Evolutionary conservation across 2,888 invertebrate species (phyloP).

Genomic region (Dione vanillae): DNA sequence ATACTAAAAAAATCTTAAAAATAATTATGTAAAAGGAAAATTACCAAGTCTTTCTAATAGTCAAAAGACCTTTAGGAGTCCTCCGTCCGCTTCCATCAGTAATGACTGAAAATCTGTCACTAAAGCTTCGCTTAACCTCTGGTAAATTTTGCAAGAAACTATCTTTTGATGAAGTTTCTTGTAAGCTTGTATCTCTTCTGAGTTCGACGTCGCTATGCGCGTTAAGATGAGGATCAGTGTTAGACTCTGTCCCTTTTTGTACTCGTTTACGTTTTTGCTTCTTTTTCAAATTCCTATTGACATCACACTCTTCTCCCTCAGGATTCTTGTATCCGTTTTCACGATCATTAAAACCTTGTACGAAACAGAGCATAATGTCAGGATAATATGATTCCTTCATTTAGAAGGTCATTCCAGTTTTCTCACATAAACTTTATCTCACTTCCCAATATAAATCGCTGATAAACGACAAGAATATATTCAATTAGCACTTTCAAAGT

Average conservation of each 20-base stretch:
- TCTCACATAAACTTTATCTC: slow-evolving; percentile 32
- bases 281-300: slow-evolving; percentile 60
- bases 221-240: slow-evolving; percentile 46
- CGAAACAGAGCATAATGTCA: slow-evolving; percentile 88
- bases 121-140: slow-evolving; percentile 78
- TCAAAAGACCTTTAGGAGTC: slow-evolving; percentile 66
- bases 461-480: slow-evolving; percentile 12
- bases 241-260: slow-evolving; percentile 46
- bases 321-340: slow-evolving; percentile 64
- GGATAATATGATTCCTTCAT: slow-evolving; percentile 77
- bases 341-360: slow-evolving; percentile 86
- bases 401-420: slow-evolving; percentile 70
- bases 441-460: slow-evolving; percentile 24
- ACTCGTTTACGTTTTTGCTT: slow-evolving; percentile 53
- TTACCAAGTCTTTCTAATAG: slow-evolving; percentile 81
- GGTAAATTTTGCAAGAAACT: slow-evolving; percentile 56
- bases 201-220: slow-evolving; percentile 56
- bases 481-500: slow-evolving; percentile 25
- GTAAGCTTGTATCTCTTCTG: slow-evolving; percentile 58
- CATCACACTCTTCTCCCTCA: slow-evolving; percentile 64
- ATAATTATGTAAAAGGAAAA: slow-evolving; percentile 14
- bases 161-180: slow-evolving; percentile 68
- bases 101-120: slow-evolving; percentile 76
- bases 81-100: slow-evolving; percentile 68
- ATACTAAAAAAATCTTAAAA: neutral